phyloP scores from a whole-genome alignment of 2,797 vertebrate species.

The Knipowitschia caucasica region DNA sequence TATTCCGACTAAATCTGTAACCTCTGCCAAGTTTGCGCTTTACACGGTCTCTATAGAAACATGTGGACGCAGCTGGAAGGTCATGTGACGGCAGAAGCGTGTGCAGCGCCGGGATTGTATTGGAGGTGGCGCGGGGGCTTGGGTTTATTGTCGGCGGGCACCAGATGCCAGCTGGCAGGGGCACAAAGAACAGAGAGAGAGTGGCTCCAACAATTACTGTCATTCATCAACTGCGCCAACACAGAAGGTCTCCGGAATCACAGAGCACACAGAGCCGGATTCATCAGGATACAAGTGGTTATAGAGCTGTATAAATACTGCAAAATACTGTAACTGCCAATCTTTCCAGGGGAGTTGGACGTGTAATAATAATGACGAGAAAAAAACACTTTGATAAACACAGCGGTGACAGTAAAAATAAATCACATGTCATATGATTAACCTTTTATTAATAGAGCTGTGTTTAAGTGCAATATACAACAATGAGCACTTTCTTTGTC shows the following conservation, averaged over 20 bases:
- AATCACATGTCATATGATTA: not conserved
- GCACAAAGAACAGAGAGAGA: slow-evolving; percentile 80
- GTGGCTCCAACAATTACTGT: slow-evolving; percentile 89
- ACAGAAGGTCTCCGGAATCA: slow-evolving; percentile 68
- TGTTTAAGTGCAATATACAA: slow-evolving; percentile 13
- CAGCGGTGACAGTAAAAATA: slow-evolving; percentile 3
- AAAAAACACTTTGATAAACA: slow-evolving; percentile 8
- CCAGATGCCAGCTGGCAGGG: slow-evolving; percentile 86
- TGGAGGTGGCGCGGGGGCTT: slow-evolving; percentile 35
- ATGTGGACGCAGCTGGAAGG: slow-evolving; percentile 93
- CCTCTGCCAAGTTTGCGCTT: slow-evolving; percentile 83
- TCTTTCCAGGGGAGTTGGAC: slow-evolving; percentile 30
- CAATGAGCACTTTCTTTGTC: slow-evolving; percentile 51
- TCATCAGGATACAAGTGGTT: slow-evolving; percentile 70
- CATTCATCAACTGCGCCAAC: slow-evolving; percentile 89
- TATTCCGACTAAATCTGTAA: slow-evolving; percentile 40
- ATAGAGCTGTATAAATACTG: slow-evolving; percentile 70
- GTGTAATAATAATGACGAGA: slow-evolving; percentile 26
- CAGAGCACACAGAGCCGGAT: slow-evolving; percentile 75
- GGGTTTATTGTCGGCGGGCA: slow-evolving; percentile 56
- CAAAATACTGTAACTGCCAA: slow-evolving; percentile 58
- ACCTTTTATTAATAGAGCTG: not conserved
- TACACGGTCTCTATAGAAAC: slow-evolving; percentile 78
- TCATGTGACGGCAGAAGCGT: slow-evolving; percentile 80
- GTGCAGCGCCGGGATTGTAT: slow-evolving; percentile 9